Percentiles rank a stretch among this genome's conserved stretches.
Conservation (phyloP, 92 coral and sea anemone species). For the Desmophyllum pertusum region DNA sequence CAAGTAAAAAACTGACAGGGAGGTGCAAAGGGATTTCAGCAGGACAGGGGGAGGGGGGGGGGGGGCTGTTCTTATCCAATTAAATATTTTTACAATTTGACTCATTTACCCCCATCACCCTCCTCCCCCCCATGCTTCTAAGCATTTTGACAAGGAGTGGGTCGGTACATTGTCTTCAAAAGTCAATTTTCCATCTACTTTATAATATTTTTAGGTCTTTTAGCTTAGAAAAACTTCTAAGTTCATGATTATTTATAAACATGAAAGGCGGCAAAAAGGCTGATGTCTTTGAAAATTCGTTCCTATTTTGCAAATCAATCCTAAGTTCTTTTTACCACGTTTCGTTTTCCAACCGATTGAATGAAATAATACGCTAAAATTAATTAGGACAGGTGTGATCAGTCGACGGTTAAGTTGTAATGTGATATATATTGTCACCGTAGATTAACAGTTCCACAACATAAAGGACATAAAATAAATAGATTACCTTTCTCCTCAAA, state of each 20-base stretch:
- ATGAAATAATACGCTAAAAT: background rate
- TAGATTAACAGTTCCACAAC: background rate
- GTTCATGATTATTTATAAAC: too few species aligned
- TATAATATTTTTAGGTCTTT: too few species aligned
- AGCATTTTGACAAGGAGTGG: background rate
- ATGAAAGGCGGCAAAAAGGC: background rate
- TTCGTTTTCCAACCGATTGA: background rate
- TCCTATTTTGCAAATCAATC: background rate
- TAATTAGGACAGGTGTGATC: background rate
- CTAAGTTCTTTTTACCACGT: background rate
- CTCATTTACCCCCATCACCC: too few species aligned
- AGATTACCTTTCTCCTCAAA: constrained; percentile 8
- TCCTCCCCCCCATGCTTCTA: background rate
- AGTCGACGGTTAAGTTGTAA: background rate
- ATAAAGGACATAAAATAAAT: background rate
- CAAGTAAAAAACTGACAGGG: too few species aligned
- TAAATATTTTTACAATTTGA: too few species aligned
- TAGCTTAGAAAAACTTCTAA: too few species aligned
- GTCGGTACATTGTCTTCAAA: background rate
- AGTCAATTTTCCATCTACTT: background rate
- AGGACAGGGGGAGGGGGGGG: too few species aligned
- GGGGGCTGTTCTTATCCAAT: too few species aligned
- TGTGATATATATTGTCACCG: background rate
- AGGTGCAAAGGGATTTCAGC: too few species aligned
- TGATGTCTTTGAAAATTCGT: background rate